These are phyloP conservation scores for Amblyopsis hoosieri DNA, from an alignment of 2,797 vertebrate species.

Conservation along the genomic window DNA sequence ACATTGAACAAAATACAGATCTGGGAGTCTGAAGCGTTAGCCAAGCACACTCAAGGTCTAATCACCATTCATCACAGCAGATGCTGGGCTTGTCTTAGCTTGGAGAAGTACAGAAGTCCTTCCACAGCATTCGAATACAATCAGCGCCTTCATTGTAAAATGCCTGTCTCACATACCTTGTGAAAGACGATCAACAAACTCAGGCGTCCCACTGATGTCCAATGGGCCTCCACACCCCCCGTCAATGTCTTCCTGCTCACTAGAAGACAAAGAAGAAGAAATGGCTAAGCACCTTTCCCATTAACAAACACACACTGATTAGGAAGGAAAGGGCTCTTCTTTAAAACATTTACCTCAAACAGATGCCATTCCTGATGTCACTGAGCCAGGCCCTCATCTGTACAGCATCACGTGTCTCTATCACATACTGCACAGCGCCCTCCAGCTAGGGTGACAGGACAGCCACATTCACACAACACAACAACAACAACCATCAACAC, in stretches of 20 bases:
- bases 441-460: constrained; percentile 76
- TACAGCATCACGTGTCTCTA: constrained; percentile 86
- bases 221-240: constrained; percentile 78
- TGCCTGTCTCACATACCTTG: constrained; percentile 77
- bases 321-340: not conserved
- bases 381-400: constrained; percentile 93
- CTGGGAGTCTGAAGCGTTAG: not conserved
- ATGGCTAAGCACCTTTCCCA: not conserved
- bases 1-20: not conserved
- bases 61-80: no score
- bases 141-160: no score
- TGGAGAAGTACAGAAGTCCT: no score
- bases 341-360: constrained; percentile 77
- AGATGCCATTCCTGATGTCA: constrained; percentile 88
- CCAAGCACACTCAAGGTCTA: no score
- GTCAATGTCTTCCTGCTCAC: constrained; percentile 81
- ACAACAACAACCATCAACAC: not conserved
- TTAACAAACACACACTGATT: no score
- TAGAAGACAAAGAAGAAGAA: constrained; percentile 32
- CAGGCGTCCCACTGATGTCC: constrained; percentile 85
- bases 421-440: constrained; percentile 84
- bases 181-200: constrained; percentile 86
- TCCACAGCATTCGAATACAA: no score
- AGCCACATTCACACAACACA: not conserved
- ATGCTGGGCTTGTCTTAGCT: no score